These are phyloP conservation scores for Argyrosomus japonicus DNA, from an alignment of 2,113 vertebrate genomes.

Conservation along the genomic window DNA sequence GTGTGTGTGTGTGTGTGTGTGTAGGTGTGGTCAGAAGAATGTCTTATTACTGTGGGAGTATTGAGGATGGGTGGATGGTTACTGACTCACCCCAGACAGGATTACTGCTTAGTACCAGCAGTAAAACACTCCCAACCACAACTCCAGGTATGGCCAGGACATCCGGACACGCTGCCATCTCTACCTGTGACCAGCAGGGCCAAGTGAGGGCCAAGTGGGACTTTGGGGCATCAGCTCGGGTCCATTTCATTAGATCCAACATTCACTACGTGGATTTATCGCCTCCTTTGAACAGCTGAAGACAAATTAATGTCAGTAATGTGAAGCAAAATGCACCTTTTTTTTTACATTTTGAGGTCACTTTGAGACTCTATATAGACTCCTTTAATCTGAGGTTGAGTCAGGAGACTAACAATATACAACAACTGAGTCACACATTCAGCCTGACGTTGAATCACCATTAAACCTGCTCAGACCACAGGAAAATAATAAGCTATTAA, in stretches of 20 bases:
- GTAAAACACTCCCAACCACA: slow-evolving; percentile 73
- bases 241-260: slow-evolving; percentile 61
- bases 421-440: slow-evolving; percentile 59
- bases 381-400: slow-evolving; percentile 30
- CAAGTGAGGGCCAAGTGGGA: slow-evolving; percentile 50
- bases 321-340: background rate
- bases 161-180: slow-evolving; percentile 67
- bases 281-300: slow-evolving; percentile 25
- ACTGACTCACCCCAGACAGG: slow-evolving; percentile 81
- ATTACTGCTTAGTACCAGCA: slow-evolving; percentile 73
- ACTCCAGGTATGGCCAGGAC: slow-evolving; percentile 61
- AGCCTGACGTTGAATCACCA: slow-evolving; percentile 74
- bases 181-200: slow-evolving; percentile 54
- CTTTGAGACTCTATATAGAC: background rate
- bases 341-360: background rate
- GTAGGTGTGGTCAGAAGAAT: slow-evolving; percentile 45
- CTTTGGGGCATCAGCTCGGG: slow-evolving; percentile 66
- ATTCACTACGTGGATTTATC: slow-evolving; percentile 19
- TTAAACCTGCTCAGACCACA: slow-evolving; percentile 36
- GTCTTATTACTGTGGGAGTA: slow-evolving; percentile 54
- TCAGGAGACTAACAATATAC: slow-evolving; percentile 28
- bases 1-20: slow-evolving; percentile 24
- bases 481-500: slow-evolving; percentile 27
- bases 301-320: slow-evolving; percentile 16
- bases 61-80: slow-evolving; percentile 33